Percentiles rank a stretch among this genome's conserved stretches.
Conservation (phyloP, 2,888 invertebrate genomes). For the Coenonympha glycerion region DNA sequence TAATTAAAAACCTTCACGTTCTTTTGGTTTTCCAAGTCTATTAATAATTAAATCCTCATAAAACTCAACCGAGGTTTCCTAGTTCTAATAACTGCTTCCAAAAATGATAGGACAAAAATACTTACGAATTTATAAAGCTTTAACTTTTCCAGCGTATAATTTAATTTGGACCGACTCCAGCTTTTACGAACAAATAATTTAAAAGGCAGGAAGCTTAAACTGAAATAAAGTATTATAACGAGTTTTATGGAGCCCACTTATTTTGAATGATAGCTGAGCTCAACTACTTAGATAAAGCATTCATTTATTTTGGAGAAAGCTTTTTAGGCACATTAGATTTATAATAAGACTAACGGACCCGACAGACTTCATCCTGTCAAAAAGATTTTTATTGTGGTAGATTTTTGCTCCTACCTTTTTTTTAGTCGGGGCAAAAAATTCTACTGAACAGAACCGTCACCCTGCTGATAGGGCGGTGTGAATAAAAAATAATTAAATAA, state of each 20-base stretch:
- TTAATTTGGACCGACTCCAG: conserved; percentile 71
- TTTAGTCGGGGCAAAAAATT: no score
- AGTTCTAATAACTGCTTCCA: background rate
- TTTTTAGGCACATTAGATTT: conserved; percentile 28
- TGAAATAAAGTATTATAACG: conserved; percentile 68
- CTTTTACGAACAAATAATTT: conserved; percentile 68
- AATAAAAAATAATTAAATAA: no score
- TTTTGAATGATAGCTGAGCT: conserved; percentile 63
- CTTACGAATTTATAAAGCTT: conserved; percentile 52
- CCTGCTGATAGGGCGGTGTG: no score
- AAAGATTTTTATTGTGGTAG: no score
- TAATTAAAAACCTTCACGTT: no score
- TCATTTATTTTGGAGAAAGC: conserved; percentile 51
- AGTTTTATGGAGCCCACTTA: conserved; percentile 62
- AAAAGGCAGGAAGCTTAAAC: conserved; percentile 68
- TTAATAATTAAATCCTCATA: background rate
- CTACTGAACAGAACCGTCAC: no score
- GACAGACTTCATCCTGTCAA: no score
- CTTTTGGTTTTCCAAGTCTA: no score
- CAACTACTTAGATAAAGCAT: conserved; percentile 50
- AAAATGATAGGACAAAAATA: conserved; percentile 3
- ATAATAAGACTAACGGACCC: background rate
- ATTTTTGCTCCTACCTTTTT: no score
- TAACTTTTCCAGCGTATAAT: conserved; percentile 65
- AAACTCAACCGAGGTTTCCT: background rate